phyloP scores from a whole-genome alignment of 2,113 vertebrate genomes.

The Daubentonia madagascariensis region DNA sequence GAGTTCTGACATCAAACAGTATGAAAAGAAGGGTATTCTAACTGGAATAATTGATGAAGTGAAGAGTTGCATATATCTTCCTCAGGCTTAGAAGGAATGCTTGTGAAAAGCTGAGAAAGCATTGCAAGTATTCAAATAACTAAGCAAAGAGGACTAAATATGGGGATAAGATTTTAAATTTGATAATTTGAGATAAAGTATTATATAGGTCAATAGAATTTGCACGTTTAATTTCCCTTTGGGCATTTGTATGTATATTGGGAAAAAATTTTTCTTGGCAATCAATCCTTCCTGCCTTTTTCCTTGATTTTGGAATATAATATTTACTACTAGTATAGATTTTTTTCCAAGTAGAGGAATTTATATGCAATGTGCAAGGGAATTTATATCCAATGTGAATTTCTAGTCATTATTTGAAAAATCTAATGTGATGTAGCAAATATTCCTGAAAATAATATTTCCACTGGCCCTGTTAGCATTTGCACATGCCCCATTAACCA shows the following conservation, averaged over 20 bases:
- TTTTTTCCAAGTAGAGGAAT: background rate
- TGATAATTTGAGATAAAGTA: background rate
- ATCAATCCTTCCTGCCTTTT: background rate
- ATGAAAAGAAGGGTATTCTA: no score
- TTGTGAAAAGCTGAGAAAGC: constrained; percentile 22
- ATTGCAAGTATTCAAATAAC: background rate
- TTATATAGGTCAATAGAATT: background rate
- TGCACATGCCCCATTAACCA: no score
- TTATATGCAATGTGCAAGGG: background rate
- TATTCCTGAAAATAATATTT: background rate
- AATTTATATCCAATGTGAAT: background rate
- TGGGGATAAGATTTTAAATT: background rate
- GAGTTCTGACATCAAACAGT: no score
- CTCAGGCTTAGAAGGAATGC: background rate
- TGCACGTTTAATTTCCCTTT: background rate
- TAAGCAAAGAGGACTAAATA: background rate
- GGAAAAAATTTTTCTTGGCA: background rate
- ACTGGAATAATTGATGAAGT: constrained; percentile 31
- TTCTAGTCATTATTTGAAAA: constrained; percentile 3
- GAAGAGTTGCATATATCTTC: background rate
- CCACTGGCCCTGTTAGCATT: background rate
- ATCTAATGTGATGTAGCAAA: background rate
- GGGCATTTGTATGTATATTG: background rate
- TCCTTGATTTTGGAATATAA: background rate
- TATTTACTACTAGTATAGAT: background rate